Evolutionary conservation across 1,140 invertebrate species (phyloP).

Genomic region (Phocides pigmalion): DNA sequence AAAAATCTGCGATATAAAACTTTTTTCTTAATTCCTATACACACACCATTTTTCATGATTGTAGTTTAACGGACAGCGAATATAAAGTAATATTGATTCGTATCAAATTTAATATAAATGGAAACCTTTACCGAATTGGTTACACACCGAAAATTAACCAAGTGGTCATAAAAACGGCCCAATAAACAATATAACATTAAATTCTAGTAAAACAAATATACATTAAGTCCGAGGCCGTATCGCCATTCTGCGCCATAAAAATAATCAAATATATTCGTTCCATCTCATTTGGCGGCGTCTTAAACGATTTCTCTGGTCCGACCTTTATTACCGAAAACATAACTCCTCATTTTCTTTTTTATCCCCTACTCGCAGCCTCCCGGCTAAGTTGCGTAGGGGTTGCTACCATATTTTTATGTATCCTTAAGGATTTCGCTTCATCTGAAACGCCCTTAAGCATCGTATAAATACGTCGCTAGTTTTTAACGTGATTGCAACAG

Average conservation of each 20-base stretch:
- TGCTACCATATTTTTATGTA: conserved; percentile 76
- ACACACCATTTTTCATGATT: too few species aligned
- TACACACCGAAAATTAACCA: conserved; percentile 44
- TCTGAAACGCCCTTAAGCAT: conserved; percentile 53
- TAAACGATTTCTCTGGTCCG: conserved; percentile 83
- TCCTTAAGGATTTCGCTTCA: conserved; percentile 57
- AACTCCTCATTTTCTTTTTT: conserved; percentile 83
- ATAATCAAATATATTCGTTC: conserved; percentile 84
- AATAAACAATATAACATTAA: conserved; percentile 70
- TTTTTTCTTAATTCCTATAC: too few species aligned
- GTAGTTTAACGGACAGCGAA: too few species aligned
- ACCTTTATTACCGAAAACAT: conserved; percentile 83
- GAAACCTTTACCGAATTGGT: conserved; percentile 1
- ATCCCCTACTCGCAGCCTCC: conserved; percentile 73
- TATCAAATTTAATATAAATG: neutral
- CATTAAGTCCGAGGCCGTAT: conserved; percentile 72
- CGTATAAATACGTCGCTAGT: conserved; percentile 39
- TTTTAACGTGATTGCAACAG: conserved; percentile 24
- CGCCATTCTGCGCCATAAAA: conserved; percentile 80
- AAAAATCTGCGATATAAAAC: too few species aligned
- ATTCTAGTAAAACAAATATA: conserved; percentile 79
- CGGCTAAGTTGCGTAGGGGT: conserved; percentile 64
- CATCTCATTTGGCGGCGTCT: conserved; percentile 82
- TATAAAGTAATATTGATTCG: neutral
- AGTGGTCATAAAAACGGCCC: conserved; percentile 46